phyloP scores from a whole-genome alignment of 2,888 invertebrate species.

The Heteromurus nitidus region DNA sequence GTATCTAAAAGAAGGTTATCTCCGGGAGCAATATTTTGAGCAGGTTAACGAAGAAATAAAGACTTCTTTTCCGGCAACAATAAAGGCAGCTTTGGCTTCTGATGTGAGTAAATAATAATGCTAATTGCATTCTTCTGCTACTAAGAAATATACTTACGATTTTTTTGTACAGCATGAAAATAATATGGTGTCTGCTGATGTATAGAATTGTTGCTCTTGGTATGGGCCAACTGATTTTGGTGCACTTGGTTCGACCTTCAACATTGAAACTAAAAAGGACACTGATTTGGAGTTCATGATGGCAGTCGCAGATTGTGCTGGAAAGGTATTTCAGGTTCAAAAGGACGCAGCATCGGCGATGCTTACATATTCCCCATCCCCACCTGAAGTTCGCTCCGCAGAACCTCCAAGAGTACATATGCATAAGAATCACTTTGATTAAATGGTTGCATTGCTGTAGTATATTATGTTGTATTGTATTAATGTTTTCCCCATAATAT shows the following conservation, averaged over 20 bases:
- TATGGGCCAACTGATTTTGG: conserved; percentile 41
- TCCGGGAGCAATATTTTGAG: conserved; percentile 19
- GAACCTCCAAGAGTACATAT: background rate
- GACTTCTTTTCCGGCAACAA: conserved; percentile 10
- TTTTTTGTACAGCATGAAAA: too few species aligned
- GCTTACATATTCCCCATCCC: background rate
- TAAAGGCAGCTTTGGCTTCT: background rate
- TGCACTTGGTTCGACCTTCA: background rate
- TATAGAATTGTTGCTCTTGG: conserved; percentile 61
- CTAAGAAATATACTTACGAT: too few species aligned
- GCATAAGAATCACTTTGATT: background rate
- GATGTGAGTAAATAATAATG: too few species aligned
- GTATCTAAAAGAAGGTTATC: conserved; percentile 6
- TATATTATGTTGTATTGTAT: background rate
- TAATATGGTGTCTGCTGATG: too few species aligned
- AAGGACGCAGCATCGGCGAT: background rate
- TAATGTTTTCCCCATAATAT: background rate
- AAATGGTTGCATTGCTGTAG: background rate
- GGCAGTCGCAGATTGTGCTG: conserved; percentile 32
- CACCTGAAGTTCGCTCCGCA: background rate
- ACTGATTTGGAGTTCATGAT: conserved; percentile 44
- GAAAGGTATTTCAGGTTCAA: conserved; percentile 29
- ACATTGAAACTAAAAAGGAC: conserved; percentile 9
- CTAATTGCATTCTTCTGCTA: too few species aligned
- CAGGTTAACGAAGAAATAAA: background rate